Conservation (phyloP, 2,797 vertebrate species). For the Onychomys arenicola region DNA sequence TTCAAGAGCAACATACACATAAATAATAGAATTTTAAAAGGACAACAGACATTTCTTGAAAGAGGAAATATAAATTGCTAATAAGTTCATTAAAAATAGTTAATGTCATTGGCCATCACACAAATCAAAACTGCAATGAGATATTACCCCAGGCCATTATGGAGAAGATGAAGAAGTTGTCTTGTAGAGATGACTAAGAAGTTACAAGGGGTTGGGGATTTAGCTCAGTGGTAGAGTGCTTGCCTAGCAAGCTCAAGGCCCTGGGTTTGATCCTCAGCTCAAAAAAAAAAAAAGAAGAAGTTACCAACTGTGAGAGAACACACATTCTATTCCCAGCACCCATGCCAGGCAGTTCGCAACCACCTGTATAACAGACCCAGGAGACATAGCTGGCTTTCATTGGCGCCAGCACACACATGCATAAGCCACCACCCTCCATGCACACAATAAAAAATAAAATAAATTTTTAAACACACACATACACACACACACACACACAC, state of each 20-base stretch:
- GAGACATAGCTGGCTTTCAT: background rate
- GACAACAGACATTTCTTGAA: background rate
- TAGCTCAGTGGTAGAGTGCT: too few species aligned
- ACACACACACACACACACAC: too few species aligned
- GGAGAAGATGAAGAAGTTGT: background rate
- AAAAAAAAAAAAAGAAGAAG: too few species aligned
- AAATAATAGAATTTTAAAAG: background rate
- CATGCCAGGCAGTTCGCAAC: background rate
- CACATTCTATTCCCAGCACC: too few species aligned
- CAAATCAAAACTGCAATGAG: background rate
- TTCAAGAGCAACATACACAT: background rate
- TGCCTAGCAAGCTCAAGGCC: too few species aligned
- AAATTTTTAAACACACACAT: background rate
- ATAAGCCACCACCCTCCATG: background rate
- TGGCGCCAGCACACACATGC: background rate
- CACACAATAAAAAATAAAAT: background rate
- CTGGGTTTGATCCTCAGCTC: too few species aligned
- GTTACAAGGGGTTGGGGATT: too few species aligned
- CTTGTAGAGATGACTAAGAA: background rate
- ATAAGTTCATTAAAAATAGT: background rate
- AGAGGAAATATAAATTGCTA: background rate
- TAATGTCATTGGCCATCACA: background rate
- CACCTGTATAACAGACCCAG: background rate
- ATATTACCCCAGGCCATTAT: background rate
- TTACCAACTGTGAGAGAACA: background rate